A percentile compares a stretch with the other conserved stretches of the same genome.
Evolutionary conservation across 2,113 vertebrate species (phyloP).

Genomic region (Calypte anna): DNA sequence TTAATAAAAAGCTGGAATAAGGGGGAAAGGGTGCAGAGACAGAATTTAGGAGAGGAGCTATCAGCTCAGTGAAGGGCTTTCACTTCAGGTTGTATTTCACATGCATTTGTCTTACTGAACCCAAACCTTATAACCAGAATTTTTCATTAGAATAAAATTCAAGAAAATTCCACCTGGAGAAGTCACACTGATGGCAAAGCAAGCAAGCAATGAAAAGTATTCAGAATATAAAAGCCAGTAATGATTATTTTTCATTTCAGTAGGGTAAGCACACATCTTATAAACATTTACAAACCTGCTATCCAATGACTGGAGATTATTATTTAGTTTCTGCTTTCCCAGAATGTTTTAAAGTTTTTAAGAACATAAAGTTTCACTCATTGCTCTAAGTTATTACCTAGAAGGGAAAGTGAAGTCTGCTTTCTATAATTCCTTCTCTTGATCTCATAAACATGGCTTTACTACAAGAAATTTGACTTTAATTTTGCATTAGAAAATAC

Average conservation of each 20-base stretch:
- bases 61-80: neutral
- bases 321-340: neutral
- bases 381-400: neutral
- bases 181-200: neutral
- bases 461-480: neutral
- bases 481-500: neutral
- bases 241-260: neutral
- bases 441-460: neutral
- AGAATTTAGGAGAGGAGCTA: neutral
- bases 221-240: neutral
- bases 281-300: neutral
- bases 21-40: neutral
- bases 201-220: neutral
- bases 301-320: neutral
- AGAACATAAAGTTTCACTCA: neutral
- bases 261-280: neutral
- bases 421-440: neutral
- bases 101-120: neutral
- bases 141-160: neutral
- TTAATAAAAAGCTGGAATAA: accelerated
- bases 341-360: neutral
- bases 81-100: neutral
- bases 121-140: neutral
- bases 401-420: neutral
- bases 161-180: neutral